Percentiles rank a stretch among this genome's conserved stretches.
phyloP scores from a whole-genome alignment of 2,113 vertebrate genomes.

The Limnothrissa miodon region DNA sequence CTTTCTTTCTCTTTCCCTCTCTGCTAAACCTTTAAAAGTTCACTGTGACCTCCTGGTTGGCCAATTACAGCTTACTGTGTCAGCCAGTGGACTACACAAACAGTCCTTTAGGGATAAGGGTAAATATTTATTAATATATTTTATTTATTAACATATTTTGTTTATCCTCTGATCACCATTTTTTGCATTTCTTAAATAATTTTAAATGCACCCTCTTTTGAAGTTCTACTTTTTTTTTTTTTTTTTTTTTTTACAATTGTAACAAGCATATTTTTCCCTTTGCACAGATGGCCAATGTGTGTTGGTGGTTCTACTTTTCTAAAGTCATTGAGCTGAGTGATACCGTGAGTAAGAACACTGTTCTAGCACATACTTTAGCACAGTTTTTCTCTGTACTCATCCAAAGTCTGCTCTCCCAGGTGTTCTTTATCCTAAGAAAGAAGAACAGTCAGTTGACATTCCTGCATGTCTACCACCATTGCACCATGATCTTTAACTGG shows the following conservation, averaged over 20 bases:
- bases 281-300: constrained; percentile 70
- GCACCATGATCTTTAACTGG: constrained; percentile 80
- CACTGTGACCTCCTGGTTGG: constrained; percentile 64
- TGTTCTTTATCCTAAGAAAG: constrained; percentile 81
- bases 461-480: constrained; percentile 81
- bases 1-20: not conserved
- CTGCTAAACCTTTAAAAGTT: constrained; percentile 63
- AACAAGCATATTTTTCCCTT: not conserved
- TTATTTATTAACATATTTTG: not conserved
- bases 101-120: constrained; percentile 64
- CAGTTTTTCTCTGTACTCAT: not conserved
- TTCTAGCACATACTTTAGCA: not conserved
- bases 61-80: constrained; percentile 68
- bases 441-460: constrained; percentile 79
- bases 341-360: constrained; percentile 47
- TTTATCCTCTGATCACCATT: not conserved
- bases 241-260: too few species aligned
- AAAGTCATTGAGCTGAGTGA: constrained; percentile 57
- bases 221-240: not conserved
- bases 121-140: constrained; percentile 31
- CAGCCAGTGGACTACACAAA: constrained; percentile 66
- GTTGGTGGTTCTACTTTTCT: constrained; percentile 63
- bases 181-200: not conserved
- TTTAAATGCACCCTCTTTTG: not conserved
- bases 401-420: constrained; percentile 50